phyloP scores from a whole-genome alignment of 2,113 vertebrate genomes.

The Uria lomvia region DNA sequence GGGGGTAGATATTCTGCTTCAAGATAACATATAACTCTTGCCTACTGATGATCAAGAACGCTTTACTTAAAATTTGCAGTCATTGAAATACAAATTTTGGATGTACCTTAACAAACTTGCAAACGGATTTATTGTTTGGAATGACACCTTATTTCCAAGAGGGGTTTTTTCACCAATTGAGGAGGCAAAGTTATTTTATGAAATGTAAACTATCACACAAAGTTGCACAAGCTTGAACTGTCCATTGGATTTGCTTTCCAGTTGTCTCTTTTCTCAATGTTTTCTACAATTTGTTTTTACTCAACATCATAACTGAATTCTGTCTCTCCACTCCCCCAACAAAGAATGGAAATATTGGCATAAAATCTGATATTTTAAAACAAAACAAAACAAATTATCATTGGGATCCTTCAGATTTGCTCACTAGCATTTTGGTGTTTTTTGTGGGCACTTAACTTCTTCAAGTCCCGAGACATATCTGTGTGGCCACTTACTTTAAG shows the following conservation, averaged over 20 bases:
- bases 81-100: neutral
- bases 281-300: neutral
- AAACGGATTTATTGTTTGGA: neutral
- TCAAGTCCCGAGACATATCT: neutral
- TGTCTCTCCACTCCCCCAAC: neutral
- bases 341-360: neutral
- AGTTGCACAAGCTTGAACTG: neutral
- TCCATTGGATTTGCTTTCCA: neutral
- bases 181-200: neutral
- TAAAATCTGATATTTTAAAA: neutral
- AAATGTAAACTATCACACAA: neutral
- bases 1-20: neutral
- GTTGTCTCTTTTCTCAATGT: neutral
- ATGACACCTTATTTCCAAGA: neutral
- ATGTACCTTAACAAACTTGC: neutral
- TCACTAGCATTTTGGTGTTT: neutral
- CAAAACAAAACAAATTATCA: neutral
- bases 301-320: neutral
- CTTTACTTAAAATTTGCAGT: neutral
- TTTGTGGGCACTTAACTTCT: neutral
- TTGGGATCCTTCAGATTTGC: neutral
- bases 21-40: neutral
- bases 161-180: accelerated
- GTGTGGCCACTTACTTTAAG: neutral
- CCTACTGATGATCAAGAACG: neutral